Evolutionary conservation across 2,113 vertebrate species (phyloP).

Genomic region (Sylvietta virens): DNA sequence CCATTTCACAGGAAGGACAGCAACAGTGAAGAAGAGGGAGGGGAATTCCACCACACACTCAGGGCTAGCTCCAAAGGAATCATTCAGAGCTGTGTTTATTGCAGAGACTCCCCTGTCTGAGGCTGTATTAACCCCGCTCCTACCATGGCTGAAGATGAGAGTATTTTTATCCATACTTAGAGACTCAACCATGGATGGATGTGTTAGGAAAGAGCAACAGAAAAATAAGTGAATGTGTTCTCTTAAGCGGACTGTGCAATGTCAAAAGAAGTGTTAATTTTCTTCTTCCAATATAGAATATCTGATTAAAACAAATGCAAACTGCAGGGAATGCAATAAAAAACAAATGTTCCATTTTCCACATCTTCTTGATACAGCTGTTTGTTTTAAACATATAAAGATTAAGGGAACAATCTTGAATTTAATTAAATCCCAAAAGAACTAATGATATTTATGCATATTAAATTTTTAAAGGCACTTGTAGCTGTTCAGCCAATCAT

Average conservation of each 20-base stretch:
- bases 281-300: background rate
- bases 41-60: background rate
- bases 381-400: slow-evolving; percentile 61
- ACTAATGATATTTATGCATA: slow-evolving; percentile 64
- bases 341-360: slow-evolving; percentile 49
- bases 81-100: background rate
- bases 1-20: background rate
- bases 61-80: background rate
- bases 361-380: slow-evolving; percentile 31
- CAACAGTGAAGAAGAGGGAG: background rate
- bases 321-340: slow-evolving; percentile 3
- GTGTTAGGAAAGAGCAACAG: background rate
- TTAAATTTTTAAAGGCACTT: slow-evolving; percentile 57
- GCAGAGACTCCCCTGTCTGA: background rate
- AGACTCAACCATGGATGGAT: background rate
- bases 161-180: background rate
- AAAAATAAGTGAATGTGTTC: background rate
- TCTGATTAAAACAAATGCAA: slow-evolving; percentile 38
- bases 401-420: slow-evolving; percentile 50
- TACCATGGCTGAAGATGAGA: background rate
- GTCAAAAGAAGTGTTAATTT: slow-evolving; percentile 11
- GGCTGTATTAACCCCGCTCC: background rate
- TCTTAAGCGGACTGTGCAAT: background rate
- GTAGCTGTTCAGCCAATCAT: slow-evolving; percentile 34
- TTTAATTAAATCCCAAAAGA: slow-evolving; percentile 64